A percentile compares a stretch with the other conserved stretches of the same genome.
These are phyloP conservation scores for Darevskia mixta DNA, from an alignment of 2,797 vertebrate species.

Conservation along the genomic window DNA sequence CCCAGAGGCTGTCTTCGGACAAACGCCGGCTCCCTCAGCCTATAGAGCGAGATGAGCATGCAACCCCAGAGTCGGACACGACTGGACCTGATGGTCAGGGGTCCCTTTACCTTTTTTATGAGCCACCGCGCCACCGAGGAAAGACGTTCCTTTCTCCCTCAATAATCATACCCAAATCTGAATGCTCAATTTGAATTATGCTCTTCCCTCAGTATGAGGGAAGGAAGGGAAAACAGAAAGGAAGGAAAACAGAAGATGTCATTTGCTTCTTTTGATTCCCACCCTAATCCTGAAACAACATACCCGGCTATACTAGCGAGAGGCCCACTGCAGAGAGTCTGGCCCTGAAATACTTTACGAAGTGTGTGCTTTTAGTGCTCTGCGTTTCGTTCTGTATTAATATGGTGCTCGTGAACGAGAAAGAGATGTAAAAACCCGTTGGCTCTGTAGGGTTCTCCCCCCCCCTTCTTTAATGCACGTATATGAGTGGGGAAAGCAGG, in stretches of 20 bases:
- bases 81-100: too few species aligned
- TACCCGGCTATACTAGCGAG: conserved; percentile 20
- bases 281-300: not conserved
- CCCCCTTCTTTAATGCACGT: not conserved
- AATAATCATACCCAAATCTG: not conserved
- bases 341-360: conserved; percentile 14
- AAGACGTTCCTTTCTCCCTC: not conserved
- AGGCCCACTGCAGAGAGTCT: not conserved
- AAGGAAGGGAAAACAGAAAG: too few species aligned
- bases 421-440: not conserved
- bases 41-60: too few species aligned
- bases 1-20: too few species aligned
- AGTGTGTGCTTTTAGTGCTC: not conserved
- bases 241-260: not conserved
- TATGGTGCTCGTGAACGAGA: rapidly evolving
- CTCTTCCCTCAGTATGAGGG: not conserved
- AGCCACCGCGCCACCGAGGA: too few species aligned
- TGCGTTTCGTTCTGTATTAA: conserved; percentile 10
- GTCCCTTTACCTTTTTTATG: too few species aligned
- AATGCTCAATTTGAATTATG: not conserved
- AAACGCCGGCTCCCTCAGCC: too few species aligned
- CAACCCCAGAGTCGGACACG: too few species aligned
- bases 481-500: conserved; percentile 29
- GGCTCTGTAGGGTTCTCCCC: not conserved
- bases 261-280: not conserved